These are phyloP conservation scores for Etheostoma spectabile DNA, from an alignment of 2,113 vertebrate species.

Conservation along the genomic window DNA sequence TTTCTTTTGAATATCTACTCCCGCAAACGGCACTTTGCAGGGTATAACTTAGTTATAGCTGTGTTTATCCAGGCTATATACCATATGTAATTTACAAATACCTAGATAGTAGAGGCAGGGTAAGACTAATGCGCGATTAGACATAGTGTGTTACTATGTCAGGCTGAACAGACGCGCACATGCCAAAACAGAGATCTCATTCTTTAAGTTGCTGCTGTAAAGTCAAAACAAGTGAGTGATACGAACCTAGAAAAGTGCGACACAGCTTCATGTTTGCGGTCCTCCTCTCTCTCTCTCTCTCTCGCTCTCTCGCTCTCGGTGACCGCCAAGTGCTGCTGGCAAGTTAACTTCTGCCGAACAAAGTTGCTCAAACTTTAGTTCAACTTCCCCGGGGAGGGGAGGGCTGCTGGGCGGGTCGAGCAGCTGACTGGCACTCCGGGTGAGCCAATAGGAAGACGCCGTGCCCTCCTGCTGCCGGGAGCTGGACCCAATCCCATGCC, in stretches of 20 bases:
- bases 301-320: constrained; percentile 47
- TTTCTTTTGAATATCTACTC: not conserved
- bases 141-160: too few species aligned
- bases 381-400: constrained; percentile 84
- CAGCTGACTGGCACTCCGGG: constrained; percentile 41
- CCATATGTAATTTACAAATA: too few species aligned
- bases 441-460: constrained; percentile 84
- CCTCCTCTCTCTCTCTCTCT: constrained; percentile 31
- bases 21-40: not conserved
- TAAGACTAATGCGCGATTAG: too few species aligned
- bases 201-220: not conserved
- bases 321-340: constrained; percentile 54
- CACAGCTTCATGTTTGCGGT: constrained; percentile 92
- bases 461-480: constrained; percentile 72
- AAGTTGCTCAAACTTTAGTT: constrained; percentile 87
- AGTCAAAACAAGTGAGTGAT: constrained; percentile 34
- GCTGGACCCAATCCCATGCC: constrained; percentile 83
- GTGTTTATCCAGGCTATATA: not conserved
- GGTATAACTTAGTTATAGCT: not conserved
- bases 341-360: constrained; percentile 84
- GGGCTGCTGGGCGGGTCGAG: constrained; percentile 40
- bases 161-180: constrained; percentile 3
- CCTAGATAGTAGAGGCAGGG: too few species aligned
- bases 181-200: constrained; percentile 29
- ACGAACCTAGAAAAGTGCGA: constrained; percentile 93